Evolutionary conservation across 2,797 vertebrate genomes (phyloP).

Genomic region (Epinephelus malabaricus): DNA sequence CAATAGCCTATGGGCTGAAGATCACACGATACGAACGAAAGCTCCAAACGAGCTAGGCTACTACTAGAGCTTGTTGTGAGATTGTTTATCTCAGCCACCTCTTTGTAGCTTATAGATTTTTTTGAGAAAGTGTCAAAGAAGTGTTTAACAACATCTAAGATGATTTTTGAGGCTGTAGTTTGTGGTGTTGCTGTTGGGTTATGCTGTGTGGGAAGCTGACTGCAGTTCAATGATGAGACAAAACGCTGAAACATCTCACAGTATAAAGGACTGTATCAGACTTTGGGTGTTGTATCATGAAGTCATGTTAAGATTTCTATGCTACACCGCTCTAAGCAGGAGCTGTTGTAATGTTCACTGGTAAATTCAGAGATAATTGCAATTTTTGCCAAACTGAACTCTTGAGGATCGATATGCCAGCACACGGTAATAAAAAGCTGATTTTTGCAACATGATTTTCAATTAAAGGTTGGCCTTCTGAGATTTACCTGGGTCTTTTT

Average conservation of each 20-base stretch:
- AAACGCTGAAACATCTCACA: neutral
- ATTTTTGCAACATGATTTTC: slow-evolving; percentile 29
- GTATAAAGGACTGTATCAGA: neutral
- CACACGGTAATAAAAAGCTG: slow-evolving; percentile 12
- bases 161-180: too few relatives aligned
- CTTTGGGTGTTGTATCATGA: neutral
- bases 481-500: slow-evolving; percentile 33
- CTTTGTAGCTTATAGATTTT: too few relatives aligned
- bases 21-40: too few relatives aligned
- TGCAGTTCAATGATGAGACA: neutral
- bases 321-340: neutral
- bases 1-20: too few relatives aligned
- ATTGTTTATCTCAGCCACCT: too few relatives aligned
- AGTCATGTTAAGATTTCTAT: neutral
- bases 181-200: too few relatives aligned
- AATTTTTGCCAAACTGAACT: slow-evolving; percentile 3
- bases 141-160: too few relatives aligned
- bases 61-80: too few relatives aligned
- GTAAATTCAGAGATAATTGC: neutral
- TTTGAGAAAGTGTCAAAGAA: too few relatives aligned
- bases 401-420: neutral
- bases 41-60: too few relatives aligned
- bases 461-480: slow-evolving; percentile 26
- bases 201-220: too few relatives aligned
- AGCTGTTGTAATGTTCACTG: neutral